Evolutionary conservation across 2,113 vertebrate genomes (phyloP).

Genomic region (Zosterops japonicus): DNA sequence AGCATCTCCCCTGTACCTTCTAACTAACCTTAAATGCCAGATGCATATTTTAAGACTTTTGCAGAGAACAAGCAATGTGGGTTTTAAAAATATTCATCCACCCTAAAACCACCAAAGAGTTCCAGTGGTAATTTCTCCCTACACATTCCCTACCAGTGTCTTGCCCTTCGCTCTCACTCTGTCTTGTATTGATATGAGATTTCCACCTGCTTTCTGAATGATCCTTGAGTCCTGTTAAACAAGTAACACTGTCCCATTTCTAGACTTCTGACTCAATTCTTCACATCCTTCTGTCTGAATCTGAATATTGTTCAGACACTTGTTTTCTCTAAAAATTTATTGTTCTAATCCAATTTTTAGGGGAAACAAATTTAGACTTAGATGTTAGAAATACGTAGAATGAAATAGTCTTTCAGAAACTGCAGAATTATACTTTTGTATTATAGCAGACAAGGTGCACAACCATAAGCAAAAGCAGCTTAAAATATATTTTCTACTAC

Average conservation of each 20-base stretch:
- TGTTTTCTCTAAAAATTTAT: neutral
- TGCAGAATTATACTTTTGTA: neutral
- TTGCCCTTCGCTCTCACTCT: neutral
- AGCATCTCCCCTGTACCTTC: neutral
- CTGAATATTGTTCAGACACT: neutral
- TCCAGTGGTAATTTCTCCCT: neutral
- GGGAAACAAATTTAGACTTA: neutral
- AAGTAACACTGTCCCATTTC: neutral
- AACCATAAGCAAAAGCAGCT: slow-evolving; percentile 19
- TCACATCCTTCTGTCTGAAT: neutral
- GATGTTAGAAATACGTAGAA: neutral
- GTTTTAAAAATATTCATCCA: neutral
- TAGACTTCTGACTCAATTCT: neutral
- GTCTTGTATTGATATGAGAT: rapidly evolving
- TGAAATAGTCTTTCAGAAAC: neutral
- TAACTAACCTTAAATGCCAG: neutral
- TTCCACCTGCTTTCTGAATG: neutral
- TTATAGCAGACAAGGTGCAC: neutral
- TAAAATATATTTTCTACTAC: slow-evolving; percentile 15
- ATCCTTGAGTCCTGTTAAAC: neutral
- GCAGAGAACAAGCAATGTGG: neutral
- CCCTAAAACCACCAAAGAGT: neutral
- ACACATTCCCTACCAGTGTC: neutral
- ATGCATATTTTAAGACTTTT: neutral
- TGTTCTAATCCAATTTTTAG: neutral